phyloP scores from a whole-genome alignment of 1,140 invertebrate species.

The Drosophila parabipectinata region DNA sequence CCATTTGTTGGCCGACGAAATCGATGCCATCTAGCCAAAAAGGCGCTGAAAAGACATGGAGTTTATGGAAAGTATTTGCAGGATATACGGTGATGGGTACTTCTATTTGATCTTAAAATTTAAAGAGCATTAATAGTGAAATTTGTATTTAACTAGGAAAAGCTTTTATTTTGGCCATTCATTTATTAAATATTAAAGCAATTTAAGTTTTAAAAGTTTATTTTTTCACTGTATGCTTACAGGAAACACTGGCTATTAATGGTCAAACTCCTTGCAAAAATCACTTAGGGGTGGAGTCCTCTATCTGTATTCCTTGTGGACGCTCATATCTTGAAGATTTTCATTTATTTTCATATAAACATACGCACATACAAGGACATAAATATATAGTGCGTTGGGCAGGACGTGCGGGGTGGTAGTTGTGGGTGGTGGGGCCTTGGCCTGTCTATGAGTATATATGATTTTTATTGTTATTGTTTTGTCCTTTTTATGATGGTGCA shows the following conservation, averaged over 20 bases:
- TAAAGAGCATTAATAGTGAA: background rate
- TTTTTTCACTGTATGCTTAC: background rate
- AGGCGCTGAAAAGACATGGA: constrained; percentile 27
- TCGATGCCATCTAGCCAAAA: constrained; percentile 52
- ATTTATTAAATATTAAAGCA: too few species aligned
- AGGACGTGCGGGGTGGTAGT: constrained; percentile 5
- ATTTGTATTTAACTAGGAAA: too few species aligned
- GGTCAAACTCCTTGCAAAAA: constrained; percentile 8
- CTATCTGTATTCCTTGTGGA: constrained; percentile 29
- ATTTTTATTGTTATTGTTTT: constrained; percentile 83
- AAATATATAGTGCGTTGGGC: constrained; percentile 1
- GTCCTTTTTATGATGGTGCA: constrained; percentile 76
- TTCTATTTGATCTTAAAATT: background rate
- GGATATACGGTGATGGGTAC: background rate
- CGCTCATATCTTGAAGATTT: constrained; percentile 70
- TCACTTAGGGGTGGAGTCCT: background rate
- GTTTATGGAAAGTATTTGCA: constrained; percentile 11
- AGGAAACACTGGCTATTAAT: constrained; percentile 19
- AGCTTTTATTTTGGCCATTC: background rate
- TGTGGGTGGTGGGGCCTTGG: constrained; percentile 4
- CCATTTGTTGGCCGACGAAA: constrained; percentile 64
- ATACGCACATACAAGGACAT: constrained; percentile 24
- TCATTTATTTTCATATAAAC: constrained; percentile 50
- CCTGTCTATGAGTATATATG: constrained; percentile 57
- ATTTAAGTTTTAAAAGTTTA: background rate